Conservation (phyloP, 2,888 invertebrate genomes). For the Sinotaia quadrata region DNA sequence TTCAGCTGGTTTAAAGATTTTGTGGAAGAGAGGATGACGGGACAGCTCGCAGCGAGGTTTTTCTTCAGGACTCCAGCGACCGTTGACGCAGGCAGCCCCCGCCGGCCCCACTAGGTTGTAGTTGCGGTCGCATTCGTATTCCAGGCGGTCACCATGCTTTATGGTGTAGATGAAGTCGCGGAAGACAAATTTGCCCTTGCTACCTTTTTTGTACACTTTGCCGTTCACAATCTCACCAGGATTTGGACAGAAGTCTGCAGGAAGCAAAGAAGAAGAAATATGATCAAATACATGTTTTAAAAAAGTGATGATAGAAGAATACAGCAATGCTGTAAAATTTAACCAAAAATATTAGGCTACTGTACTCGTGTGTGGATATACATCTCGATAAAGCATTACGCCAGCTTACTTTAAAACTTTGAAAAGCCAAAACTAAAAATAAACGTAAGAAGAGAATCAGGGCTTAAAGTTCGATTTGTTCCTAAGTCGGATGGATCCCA, state of each 20-base stretch:
- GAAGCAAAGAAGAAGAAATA: background rate
- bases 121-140: constrained; percentile 95
- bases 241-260: constrained; percentile 88
- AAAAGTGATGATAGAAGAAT: no score
- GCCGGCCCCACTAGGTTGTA: constrained; percentile 89
- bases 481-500: no score
- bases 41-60: constrained; percentile 86
- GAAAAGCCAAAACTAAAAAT: no score
- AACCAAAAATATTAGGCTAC: no score
- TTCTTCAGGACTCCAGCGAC: constrained; percentile 92
- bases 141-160: constrained; percentile 72
- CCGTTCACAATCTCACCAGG: constrained; percentile 92
- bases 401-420: no score
- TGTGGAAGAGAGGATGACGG: constrained; percentile 80
- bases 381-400: no score
- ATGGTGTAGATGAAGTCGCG: constrained; percentile 83
- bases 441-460: no score
- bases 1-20: constrained; percentile 53
- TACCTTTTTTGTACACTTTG: constrained; percentile 77
- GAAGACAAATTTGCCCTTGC: constrained; percentile 93
- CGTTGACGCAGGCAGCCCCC: constrained; percentile 93
- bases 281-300: no score
- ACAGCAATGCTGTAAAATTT: no score
- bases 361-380: no score
- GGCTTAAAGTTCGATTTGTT: no score